A percentile compares a stretch with the other conserved stretches of the same genome.
These are phyloP conservation scores for Aptenodytes forsteri DNA, from an alignment of 2,113 vertebrate species.

Conservation along the genomic window DNA sequence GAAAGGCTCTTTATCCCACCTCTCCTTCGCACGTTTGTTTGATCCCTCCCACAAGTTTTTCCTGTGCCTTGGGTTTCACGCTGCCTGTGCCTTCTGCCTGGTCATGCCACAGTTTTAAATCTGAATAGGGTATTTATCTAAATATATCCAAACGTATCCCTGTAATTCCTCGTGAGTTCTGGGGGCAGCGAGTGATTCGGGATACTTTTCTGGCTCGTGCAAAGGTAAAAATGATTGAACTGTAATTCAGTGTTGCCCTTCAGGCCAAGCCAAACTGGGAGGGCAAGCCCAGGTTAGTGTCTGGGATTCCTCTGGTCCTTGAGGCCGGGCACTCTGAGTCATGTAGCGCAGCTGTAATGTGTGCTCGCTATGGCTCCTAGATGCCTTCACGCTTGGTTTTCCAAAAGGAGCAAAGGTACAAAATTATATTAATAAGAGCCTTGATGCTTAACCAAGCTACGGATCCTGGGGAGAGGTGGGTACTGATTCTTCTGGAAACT, in stretches of 20 bases:
- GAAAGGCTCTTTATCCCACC: constrained; percentile 52
- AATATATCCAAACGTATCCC: neutral
- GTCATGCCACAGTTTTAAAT: neutral
- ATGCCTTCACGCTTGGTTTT: neutral
- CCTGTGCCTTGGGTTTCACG: neutral
- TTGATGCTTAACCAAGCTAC: neutral
- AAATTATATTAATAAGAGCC: neutral
- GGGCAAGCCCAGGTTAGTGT: neutral
- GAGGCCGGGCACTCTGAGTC: neutral
- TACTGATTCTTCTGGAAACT: neutral
- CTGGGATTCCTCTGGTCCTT: neutral
- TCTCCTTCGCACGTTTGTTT: neutral
- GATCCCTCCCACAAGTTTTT: constrained; percentile 27
- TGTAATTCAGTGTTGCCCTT: neutral
- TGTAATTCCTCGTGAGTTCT: neutral
- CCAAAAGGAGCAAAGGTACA: neutral
- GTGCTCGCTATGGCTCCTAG: neutral
- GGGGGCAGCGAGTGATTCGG: neutral
- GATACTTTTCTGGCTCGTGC: neutral
- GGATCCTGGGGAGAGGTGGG: neutral
- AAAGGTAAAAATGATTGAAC: neutral
- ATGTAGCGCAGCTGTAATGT: neutral
- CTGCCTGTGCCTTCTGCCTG: neutral
- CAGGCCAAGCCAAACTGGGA: neutral
- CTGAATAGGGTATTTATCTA: constrained; percentile 50